These are phyloP conservation scores for Ptilodon capucinus DNA, from an alignment of 2,888 invertebrate species.

Conservation along the genomic window DNA sequence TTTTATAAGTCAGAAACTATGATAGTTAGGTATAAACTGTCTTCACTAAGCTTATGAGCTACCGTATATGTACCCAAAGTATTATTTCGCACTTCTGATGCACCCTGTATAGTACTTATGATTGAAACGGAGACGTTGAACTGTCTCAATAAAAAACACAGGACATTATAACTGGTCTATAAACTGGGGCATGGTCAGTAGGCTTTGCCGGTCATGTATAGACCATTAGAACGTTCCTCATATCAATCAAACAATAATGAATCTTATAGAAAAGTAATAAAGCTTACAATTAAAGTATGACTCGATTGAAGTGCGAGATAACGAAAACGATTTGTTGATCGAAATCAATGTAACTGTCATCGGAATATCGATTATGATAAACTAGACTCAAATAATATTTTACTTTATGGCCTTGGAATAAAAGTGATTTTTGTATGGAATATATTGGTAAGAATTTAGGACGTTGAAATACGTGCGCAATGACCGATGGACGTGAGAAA, in stretches of 20 bases:
- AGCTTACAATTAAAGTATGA: constrained; percentile 19
- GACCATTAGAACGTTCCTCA: constrained; percentile 8
- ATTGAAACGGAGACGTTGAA: constrained; percentile 3
- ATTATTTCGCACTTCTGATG: too few species aligned
- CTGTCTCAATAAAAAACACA: constrained; percentile 23
- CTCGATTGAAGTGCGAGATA: constrained; percentile 16
- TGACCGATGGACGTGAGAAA: constrained; percentile 41
- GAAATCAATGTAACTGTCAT: constrained; percentile 55
- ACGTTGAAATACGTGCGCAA: constrained; percentile 17
- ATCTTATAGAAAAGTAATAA: constrained; percentile 31
- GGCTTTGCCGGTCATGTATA: constrained; percentile 33
- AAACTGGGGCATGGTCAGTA: constrained; percentile 56
- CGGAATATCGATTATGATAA: constrained; percentile 36
- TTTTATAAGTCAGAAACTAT: too few species aligned
- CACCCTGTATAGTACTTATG: background rate
- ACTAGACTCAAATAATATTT: constrained; percentile 7
- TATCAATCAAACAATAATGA: constrained; percentile 7
- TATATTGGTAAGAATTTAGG: constrained; percentile 11
- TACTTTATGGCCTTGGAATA: constrained; percentile 1
- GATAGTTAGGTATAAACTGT: too few species aligned
- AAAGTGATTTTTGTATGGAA: background rate
- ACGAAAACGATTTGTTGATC: constrained; percentile 38
- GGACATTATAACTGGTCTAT: constrained; percentile 19
- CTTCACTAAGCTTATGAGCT: too few species aligned
- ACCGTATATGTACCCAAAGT: too few species aligned